These are phyloP conservation scores for Orussus abietinus DNA, from an alignment of 1,140 invertebrate species.

Conservation along the genomic window DNA sequence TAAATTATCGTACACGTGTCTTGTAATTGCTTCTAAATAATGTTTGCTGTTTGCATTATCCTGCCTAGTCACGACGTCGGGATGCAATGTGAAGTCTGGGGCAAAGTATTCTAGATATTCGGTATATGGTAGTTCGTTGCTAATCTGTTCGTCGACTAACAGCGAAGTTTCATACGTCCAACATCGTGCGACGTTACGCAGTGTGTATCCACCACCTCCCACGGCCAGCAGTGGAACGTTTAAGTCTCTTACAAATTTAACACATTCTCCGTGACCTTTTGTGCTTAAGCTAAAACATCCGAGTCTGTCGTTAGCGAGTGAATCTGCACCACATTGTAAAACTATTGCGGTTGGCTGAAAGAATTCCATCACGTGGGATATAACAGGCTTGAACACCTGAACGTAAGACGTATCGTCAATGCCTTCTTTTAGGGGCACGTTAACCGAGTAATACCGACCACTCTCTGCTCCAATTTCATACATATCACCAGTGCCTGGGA, in stretches of 20 bases:
- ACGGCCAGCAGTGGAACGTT: constrained; percentile 92
- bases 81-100: constrained; percentile 91
- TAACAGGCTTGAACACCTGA: constrained; percentile 91
- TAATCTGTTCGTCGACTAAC: constrained; percentile 84
- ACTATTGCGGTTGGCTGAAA: constrained; percentile 97
- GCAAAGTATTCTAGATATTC: constrained; percentile 96
- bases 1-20: constrained; percentile 79
- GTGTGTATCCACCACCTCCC: constrained; percentile 95
- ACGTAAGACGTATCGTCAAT: constrained; percentile 94
- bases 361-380: constrained; percentile 92
- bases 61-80: constrained; percentile 76
- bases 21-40: constrained; percentile 82
- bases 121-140: constrained; percentile 87
- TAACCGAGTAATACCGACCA: constrained; percentile 93
- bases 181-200: constrained; percentile 95
- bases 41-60: constrained; percentile 92
- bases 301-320: constrained; percentile 88
- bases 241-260: constrained; percentile 91
- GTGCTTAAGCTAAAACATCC: constrained; percentile 87
- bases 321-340: constrained; percentile 97
- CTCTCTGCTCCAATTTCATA: constrained; percentile 92
- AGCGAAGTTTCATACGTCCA: constrained; percentile 99
- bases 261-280: constrained; percentile 93
- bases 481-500: constrained; percentile 98
- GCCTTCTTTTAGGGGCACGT: constrained; percentile 94